Evolutionary conservation across 1,140 invertebrate genomes (phyloP).

Genomic region (Hestina assimilis): DNA sequence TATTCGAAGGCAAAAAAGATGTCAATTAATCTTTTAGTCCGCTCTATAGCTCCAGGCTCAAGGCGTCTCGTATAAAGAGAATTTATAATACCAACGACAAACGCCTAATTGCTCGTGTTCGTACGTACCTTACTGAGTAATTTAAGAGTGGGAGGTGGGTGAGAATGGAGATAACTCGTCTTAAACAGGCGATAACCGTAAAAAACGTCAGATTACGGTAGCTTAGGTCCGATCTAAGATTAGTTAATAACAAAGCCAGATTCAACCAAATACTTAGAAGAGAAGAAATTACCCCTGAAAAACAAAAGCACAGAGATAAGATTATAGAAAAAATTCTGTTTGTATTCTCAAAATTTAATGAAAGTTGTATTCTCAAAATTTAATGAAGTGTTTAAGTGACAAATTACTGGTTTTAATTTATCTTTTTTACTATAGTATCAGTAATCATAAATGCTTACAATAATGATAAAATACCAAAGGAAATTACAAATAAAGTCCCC

Average conservation of each 20-base stretch:
- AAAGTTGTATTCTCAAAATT: no score
- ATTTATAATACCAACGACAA: neutral
- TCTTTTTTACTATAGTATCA: no score
- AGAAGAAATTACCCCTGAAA: slow-evolving; percentile 43
- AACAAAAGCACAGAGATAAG: slow-evolving; percentile 7
- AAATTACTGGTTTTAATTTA: no score
- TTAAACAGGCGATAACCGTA: slow-evolving; percentile 34
- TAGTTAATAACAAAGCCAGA: slow-evolving; percentile 36
- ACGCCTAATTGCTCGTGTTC: neutral
- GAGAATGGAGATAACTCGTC: slow-evolving; percentile 33
- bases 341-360: neutral
- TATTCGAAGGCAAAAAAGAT: neutral
- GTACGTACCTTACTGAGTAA: slow-evolving; percentile 35
- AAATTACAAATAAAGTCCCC: no score
- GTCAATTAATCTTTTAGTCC: neutral
- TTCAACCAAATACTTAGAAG: slow-evolving; percentile 42
- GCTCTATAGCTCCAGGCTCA: neutral
- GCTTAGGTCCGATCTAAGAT: slow-evolving; percentile 42
- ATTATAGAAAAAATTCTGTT: neutral
- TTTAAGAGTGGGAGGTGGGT: slow-evolving; percentile 28
- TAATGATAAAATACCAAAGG: no score
- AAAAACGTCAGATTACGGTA: slow-evolving; percentile 55
- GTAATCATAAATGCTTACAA: no score
- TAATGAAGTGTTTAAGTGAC: no score
- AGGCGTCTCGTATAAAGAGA: neutral